Evolutionary conservation across 2,113 vertebrate genomes (phyloP).

Genomic region (Vimba vimba): DNA sequence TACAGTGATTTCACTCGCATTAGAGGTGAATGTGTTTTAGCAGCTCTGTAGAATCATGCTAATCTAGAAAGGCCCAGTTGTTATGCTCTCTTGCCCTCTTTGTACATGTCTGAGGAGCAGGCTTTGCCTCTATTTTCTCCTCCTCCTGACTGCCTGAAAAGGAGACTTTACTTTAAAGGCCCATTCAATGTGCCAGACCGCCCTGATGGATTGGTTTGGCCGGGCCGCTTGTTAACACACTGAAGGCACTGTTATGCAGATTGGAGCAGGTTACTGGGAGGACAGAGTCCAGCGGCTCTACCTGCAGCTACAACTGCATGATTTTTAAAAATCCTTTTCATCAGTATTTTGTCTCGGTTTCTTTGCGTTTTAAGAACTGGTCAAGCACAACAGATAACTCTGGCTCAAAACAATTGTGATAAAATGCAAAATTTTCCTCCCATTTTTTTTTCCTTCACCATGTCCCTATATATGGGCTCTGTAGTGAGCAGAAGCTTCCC

Average conservation of each 20-base stretch:
- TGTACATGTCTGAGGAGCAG: constrained; percentile 54
- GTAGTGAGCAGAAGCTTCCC: too few relatives aligned
- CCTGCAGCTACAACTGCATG: not conserved
- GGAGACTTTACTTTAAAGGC: constrained; percentile 66
- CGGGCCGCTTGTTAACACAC: constrained; percentile 81
- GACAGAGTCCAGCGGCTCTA: constrained; percentile 71
- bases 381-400: too few relatives aligned
- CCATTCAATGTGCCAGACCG: constrained; percentile 71
- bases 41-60: constrained; percentile 49
- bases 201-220: constrained; percentile 79
- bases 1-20: constrained; percentile 52
- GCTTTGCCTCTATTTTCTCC: constrained; percentile 60
- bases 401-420: too few relatives aligned
- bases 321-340: constrained; percentile 1
- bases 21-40: constrained; percentile 59
- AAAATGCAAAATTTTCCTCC: too few relatives aligned
- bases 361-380: too few relatives aligned
- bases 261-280: constrained; percentile 80
- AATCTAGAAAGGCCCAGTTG: constrained; percentile 28
- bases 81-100: constrained; percentile 23
- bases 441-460: too few relatives aligned
- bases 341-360: not conserved
- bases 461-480: too few relatives aligned
- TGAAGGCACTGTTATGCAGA: constrained; percentile 79
- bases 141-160: constrained; percentile 57